Conservation (phyloP, 2,888 invertebrate genomes). For the Troides helena region DNA sequence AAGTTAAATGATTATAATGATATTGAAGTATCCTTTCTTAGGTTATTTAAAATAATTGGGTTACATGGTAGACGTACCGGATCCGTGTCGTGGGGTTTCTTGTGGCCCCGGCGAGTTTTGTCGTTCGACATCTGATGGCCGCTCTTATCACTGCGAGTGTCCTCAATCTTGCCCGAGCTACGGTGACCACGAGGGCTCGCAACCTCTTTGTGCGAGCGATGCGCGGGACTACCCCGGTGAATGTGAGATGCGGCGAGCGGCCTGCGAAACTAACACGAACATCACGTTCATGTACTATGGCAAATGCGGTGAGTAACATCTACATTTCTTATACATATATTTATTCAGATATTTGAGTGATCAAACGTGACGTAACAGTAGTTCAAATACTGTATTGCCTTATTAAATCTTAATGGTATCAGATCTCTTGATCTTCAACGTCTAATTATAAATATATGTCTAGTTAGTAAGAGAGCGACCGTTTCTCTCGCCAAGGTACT, state of each 20-base stretch:
- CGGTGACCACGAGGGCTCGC: slow-evolving; percentile 89
- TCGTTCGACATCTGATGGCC: slow-evolving; percentile 83
- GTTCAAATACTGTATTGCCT: no score
- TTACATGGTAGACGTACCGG: slow-evolving; percentile 74
- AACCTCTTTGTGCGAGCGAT: slow-evolving; percentile 91
- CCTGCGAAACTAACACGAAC: slow-evolving; percentile 87
- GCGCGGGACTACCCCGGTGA: slow-evolving; percentile 91
- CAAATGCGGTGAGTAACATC: slow-evolving; percentile 88
- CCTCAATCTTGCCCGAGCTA: slow-evolving; percentile 88
- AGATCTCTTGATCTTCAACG: no score
- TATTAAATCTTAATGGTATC: no score
- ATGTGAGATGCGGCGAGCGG: slow-evolving; percentile 89
- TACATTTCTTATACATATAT: not conserved
- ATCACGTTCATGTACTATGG: slow-evolving; percentile 91
- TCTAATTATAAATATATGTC: no score
- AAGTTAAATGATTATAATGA: not conserved
- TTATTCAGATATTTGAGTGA: not conserved
- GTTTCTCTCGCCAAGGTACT: no score
- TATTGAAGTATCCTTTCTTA: no score
- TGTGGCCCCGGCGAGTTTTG: slow-evolving; percentile 92
- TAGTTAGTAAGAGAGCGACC: no score
- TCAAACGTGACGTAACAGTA: no score
- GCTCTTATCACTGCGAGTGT: slow-evolving; percentile 87
- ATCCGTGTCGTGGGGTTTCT: slow-evolving; percentile 87
- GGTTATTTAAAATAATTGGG: not conserved